These are phyloP conservation scores for Podocnemis expansa DNA, from an alignment of 2,113 vertebrate species.

Conservation along the genomic window DNA sequence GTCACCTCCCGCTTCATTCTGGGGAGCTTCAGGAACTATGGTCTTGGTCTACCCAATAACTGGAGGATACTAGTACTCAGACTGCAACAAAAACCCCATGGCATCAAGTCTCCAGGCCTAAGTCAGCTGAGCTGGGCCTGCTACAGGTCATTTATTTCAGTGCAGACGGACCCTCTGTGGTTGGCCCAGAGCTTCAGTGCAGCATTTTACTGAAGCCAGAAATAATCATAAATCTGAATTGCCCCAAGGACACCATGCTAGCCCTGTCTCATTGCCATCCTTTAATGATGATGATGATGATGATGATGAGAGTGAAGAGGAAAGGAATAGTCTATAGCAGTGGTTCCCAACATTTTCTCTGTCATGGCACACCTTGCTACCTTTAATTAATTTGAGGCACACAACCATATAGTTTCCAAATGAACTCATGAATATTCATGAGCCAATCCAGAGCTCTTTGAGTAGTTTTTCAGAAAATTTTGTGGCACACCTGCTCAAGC, in stretches of 20 bases:
- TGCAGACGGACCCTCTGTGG: too few relatives aligned
- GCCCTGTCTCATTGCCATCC: neutral
- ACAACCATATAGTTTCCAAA: too few relatives aligned
- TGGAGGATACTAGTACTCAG: neutral
- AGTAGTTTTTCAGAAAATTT: too few relatives aligned
- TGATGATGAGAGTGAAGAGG: neutral
- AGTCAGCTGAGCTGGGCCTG: neutral
- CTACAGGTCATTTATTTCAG: too few relatives aligned
- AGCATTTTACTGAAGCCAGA: fast-evolving
- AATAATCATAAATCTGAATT: neutral
- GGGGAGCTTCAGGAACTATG: neutral
- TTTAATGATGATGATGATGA: neutral
- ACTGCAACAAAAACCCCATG: neutral
- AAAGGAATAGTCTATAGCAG: too few relatives aligned
- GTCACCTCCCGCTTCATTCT: neutral
- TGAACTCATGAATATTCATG: too few relatives aligned
- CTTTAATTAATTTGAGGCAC: too few relatives aligned
- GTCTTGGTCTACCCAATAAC: fast-evolving
- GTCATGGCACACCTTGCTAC: too few relatives aligned
- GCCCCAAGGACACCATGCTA: neutral
- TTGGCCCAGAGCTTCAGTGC: neutral
- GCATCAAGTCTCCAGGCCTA: neutral
- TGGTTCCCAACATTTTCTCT: too few relatives aligned
- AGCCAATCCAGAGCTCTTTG: too few relatives aligned
- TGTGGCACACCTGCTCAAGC: too few relatives aligned